Percentiles rank a stretch among this genome's conserved stretches.
These are phyloP conservation scores for Lithodes maja DNA, from an alignment of 2,888 invertebrate species.

Conservation along the genomic window DNA sequence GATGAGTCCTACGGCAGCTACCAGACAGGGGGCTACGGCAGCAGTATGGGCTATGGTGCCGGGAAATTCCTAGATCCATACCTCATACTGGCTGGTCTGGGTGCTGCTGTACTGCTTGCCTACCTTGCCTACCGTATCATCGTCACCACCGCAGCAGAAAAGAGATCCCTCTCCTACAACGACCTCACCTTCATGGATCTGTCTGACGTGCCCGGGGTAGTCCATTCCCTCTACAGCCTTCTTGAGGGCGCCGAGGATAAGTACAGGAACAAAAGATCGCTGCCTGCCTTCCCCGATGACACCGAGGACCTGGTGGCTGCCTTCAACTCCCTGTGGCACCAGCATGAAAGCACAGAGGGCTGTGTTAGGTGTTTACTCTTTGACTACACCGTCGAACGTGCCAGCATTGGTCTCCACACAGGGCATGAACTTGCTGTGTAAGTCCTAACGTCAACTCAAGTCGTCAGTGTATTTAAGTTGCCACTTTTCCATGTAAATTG, in stretches of 20 bases:
- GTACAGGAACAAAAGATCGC: conserved; percentile 21
- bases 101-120: conserved; percentile 62
- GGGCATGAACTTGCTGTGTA: conserved; percentile 28
- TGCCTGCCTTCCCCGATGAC: conserved; percentile 12
- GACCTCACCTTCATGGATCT: conserved; percentile 47
- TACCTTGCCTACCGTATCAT: conserved; percentile 63
- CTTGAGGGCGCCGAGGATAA: conserved; percentile 46
- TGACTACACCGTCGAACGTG: conserved; percentile 23
- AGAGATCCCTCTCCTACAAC: not conserved
- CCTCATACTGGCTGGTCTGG: conserved; percentile 63
- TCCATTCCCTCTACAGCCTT: conserved; percentile 49
- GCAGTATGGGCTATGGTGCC: conserved; percentile 36
- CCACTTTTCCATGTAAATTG: no score
- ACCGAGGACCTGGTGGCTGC: conserved; percentile 45
- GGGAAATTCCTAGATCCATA: conserved; percentile 59
- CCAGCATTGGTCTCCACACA: not conserved
- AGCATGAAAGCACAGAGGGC: conserved; percentile 31
- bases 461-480: no score
- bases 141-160: conserved; percentile 39
- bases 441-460: not conserved
- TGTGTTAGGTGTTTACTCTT: conserved; percentile 61
- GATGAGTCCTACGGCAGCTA: conserved; percentile 43
- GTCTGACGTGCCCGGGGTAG: conserved; percentile 45
- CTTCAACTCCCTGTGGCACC: conserved; percentile 53
- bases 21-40: conserved; percentile 14